Percentiles rank a stretch among this genome's conserved stretches.
Evolutionary conservation across 2,113 vertebrate species (phyloP).

Genomic region (Suricata suricatta): DNA sequence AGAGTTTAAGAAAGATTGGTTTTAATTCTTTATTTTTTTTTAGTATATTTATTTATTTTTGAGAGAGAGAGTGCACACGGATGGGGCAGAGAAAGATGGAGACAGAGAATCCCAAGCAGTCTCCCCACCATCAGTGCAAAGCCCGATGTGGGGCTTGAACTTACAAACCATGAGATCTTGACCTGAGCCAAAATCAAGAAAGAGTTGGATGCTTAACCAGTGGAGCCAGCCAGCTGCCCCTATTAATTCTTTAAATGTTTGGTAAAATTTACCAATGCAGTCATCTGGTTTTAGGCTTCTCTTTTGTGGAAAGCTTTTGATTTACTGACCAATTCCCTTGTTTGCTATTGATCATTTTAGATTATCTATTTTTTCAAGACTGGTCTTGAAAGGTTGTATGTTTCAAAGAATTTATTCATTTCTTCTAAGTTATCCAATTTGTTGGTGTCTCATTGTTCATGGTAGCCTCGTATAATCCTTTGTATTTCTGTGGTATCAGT

Average conservation of each 20-base stretch:
- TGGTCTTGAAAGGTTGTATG: not conserved
- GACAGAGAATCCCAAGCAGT: too few relatives aligned
- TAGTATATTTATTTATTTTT: too few relatives aligned
- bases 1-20: not conserved
- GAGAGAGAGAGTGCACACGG: too few relatives aligned
- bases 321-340: not conserved
- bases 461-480: not conserved
- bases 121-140: too few relatives aligned
- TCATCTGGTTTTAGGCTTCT: not conserved
- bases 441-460: not conserved
- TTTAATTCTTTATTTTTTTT: not conserved
- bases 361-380: not conserved
- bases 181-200: too few relatives aligned
- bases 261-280: not conserved
- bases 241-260: not conserved
- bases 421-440: not conserved
- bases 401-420: not conserved
- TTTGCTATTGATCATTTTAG: not conserved
- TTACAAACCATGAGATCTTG: too few relatives aligned
- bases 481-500: not conserved
- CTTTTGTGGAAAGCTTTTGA: not conserved
- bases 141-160: too few relatives aligned
- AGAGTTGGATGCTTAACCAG: too few relatives aligned
- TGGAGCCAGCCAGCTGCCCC: too few relatives aligned
- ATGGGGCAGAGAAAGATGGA: too few relatives aligned